phyloP scores from a whole-genome alignment of 2,888 invertebrate genomes.

The Watsonalla cultraria region DNA sequence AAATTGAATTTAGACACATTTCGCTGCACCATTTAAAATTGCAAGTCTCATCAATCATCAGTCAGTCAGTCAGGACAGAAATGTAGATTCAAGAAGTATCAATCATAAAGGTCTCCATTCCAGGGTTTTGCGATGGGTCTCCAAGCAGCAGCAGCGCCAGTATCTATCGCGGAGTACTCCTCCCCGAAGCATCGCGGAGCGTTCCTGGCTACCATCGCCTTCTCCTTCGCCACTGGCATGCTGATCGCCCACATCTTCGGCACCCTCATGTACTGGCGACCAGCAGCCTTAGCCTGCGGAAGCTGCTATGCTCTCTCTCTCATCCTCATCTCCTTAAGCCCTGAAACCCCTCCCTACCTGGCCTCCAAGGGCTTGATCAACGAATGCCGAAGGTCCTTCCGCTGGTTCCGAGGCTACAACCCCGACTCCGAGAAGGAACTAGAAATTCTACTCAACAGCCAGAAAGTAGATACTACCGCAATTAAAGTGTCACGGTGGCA shows the following conservation, averaged over 20 bases:
- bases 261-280: constrained; percentile 78
- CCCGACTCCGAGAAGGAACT: constrained; percentile 68
- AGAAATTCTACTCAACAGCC: constrained; percentile 57
- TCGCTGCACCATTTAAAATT: no score
- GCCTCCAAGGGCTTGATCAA: constrained; percentile 72
- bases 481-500: constrained; percentile 48
- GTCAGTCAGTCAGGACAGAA: no score
- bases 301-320: constrained; percentile 69
- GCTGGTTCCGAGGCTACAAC: constrained; percentile 77
- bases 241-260: constrained; percentile 82
- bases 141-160: constrained; percentile 66
- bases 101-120: constrained; percentile 20
- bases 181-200: constrained; percentile 80
- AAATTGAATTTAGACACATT: no score
- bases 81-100: neutral
- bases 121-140: constrained; percentile 77
- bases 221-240: constrained; percentile 82
- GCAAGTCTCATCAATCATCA: no score
- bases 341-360: constrained; percentile 84
- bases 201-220: constrained; percentile 80
- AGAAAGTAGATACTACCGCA: constrained; percentile 36
- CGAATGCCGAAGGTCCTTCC: constrained; percentile 78
- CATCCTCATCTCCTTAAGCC: constrained; percentile 72
- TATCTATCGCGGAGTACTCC: constrained; percentile 70
- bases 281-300: constrained; percentile 74